Percentiles rank a stretch among this genome's conserved stretches.
Evolutionary conservation across 2,113 vertebrate genomes (phyloP).

Genomic region (Takifugu flavidus): DNA sequence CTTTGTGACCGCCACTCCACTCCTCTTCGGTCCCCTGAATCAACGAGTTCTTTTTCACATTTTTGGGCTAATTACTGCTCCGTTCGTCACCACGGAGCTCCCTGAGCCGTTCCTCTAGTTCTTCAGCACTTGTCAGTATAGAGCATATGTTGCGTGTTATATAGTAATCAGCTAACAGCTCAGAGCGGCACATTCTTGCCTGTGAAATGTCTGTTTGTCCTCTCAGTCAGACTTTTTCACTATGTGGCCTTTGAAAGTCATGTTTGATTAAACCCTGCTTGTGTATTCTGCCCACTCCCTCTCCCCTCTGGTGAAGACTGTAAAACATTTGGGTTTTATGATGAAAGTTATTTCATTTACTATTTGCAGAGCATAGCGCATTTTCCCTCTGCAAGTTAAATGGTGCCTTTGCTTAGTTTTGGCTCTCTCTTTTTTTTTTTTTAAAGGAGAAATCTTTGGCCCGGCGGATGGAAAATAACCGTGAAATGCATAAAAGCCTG

Average conservation of each 20-base stretch:
- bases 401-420: slow-evolving; percentile 22
- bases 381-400: slow-evolving; percentile 28
- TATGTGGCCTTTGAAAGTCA: slow-evolving; percentile 21
- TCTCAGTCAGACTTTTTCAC: neutral
- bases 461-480: slow-evolving; percentile 30
- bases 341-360: slow-evolving; percentile 40
- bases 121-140: neutral
- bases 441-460: slow-evolving; percentile 23
- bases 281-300: slow-evolving; percentile 7
- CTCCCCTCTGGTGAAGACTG: slow-evolving; percentile 14
- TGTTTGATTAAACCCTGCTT: slow-evolving; percentile 31
- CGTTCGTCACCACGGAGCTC: slow-evolving; percentile 39
- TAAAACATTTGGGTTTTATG: slow-evolving; percentile 38
- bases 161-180: slow-evolving; percentile 1
- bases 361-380: slow-evolving; percentile 14
- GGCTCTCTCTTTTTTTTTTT: slow-evolving; percentile 5
- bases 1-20: slow-evolving; percentile 78
- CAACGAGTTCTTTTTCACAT: no score
- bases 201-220: neutral
- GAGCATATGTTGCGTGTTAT: slow-evolving; percentile 1
- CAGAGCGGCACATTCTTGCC: neutral
- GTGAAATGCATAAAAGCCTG: slow-evolving; percentile 34
- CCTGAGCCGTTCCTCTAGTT: slow-evolving; percentile 31
- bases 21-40: slow-evolving; percentile 30
- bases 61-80: no score